A percentile compares a stretch with the other conserved stretches of the same genome.
These are phyloP conservation scores for Phalacrocorax aristotelis DNA, from an alignment of 2,113 vertebrate genomes.

Conservation along the genomic window DNA sequence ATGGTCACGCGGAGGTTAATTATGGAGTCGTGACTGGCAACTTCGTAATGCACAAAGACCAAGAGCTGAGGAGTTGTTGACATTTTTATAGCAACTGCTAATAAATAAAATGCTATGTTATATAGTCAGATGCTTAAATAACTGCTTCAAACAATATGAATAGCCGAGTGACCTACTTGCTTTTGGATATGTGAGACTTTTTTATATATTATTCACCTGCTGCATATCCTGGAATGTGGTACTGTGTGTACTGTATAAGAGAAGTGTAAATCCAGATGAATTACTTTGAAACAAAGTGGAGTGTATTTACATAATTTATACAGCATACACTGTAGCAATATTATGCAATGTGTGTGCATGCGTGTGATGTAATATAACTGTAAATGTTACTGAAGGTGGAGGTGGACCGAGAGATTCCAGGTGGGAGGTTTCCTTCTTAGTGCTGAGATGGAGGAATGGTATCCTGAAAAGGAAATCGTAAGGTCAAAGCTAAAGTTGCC, in stretches of 20 bases:
- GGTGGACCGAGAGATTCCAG: neutral
- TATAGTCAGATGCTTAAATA: conserved; percentile 32
- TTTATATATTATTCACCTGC: conserved; percentile 8
- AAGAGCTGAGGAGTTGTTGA: neutral
- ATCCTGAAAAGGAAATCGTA: neutral
- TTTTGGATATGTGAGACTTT: conserved; percentile 24
- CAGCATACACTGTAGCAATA: conserved; percentile 35
- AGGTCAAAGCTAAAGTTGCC: neutral
- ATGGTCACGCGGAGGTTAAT: neutral
- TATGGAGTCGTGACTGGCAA: neutral
- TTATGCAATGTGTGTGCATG: conserved; percentile 32
- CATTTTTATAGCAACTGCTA: conserved; percentile 20
- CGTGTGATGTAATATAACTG: neutral
- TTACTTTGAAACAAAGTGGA: conserved; percentile 51
- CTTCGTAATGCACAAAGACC: neutral
- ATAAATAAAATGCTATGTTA: conserved; percentile 21
- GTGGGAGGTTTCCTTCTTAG: neutral
- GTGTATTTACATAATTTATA: conserved; percentile 30
- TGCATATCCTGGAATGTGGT: conserved; percentile 45
- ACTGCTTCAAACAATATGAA: neutral
- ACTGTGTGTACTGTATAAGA: conserved; percentile 34
- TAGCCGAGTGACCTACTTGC: conserved; percentile 35
- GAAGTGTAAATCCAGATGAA: conserved; percentile 29
- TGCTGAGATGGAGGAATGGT: neutral
- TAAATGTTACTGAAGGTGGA: conserved; percentile 1